A percentile compares a stretch with the other conserved stretches of the same genome.
These are phyloP conservation scores for Paratrypauchen microcephalus DNA, from an alignment of 2,797 vertebrate genomes.

Conservation along the genomic window DNA sequence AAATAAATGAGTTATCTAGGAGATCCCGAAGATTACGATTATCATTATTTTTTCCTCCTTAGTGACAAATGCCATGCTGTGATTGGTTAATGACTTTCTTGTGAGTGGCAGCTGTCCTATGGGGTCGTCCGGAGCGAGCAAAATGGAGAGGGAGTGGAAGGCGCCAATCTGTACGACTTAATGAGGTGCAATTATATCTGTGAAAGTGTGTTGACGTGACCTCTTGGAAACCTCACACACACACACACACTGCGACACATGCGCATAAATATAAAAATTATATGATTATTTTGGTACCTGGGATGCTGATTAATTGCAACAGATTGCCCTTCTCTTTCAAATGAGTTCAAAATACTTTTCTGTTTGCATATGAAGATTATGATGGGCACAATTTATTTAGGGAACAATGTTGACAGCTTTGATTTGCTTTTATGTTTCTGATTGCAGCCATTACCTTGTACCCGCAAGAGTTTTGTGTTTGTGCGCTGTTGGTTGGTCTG, in stretches of 20 bases:
- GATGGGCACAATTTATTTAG: slow-evolving; percentile 15
- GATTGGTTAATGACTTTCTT: slow-evolving; percentile 75
- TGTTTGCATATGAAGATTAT: slow-evolving; percentile 9
- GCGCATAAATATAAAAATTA: slow-evolving; percentile 14
- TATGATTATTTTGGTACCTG: slow-evolving; percentile 19
- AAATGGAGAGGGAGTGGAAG: slow-evolving; percentile 63
- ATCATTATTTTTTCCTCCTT: slow-evolving; percentile 67
- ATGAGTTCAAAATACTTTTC: slow-evolving; percentile 14
- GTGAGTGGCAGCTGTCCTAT: slow-evolving; percentile 71
- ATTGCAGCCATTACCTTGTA: slow-evolving; percentile 7
- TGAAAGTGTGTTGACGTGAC: slow-evolving; percentile 62
- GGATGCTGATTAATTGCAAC: slow-evolving; percentile 21
- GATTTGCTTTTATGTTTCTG: slow-evolving; percentile 13
- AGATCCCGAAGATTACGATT: slow-evolving; percentile 70
- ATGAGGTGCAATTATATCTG: slow-evolving; percentile 66
- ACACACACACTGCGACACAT: slow-evolving; percentile 14
- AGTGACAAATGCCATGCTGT: slow-evolving; percentile 66
- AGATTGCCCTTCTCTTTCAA: slow-evolving; percentile 16
- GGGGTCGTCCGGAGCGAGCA: slow-evolving; percentile 60
- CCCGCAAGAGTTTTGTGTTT: not conserved
- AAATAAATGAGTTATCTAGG: slow-evolving; percentile 73
- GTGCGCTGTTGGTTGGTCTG: not conserved
- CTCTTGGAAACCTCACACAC: slow-evolving; percentile 39
- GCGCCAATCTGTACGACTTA: slow-evolving; percentile 61
- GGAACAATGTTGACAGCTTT: slow-evolving; percentile 10